phyloP scores from a whole-genome alignment of 2,113 vertebrate genomes.

The Perca fluviatilis region DNA sequence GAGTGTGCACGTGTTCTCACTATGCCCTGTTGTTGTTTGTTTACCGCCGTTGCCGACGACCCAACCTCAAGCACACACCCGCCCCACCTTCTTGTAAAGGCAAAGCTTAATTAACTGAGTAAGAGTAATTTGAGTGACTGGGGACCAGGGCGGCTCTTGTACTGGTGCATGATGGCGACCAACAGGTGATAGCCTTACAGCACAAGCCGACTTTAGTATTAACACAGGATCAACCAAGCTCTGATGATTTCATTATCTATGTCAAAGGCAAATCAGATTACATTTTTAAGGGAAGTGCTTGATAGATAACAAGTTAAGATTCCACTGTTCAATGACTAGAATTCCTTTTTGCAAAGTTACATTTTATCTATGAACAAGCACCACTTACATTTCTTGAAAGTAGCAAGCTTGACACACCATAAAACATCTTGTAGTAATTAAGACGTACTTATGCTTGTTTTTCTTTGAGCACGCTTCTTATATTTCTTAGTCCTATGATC shows the following conservation, averaged over 20 bases:
- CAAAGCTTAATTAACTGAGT: constrained; percentile 74
- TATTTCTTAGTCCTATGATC: constrained; percentile 52
- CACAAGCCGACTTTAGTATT: constrained; percentile 55
- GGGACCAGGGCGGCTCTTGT: constrained; percentile 61
- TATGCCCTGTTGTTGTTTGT: constrained; percentile 78
- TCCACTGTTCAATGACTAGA: neutral
- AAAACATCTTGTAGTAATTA: constrained; percentile 58
- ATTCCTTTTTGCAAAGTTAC: neutral
- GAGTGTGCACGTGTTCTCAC: constrained; percentile 83
- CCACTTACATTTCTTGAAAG: neutral
- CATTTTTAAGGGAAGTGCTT: neutral
- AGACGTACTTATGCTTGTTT: constrained; percentile 49
- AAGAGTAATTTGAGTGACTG: constrained; percentile 77
- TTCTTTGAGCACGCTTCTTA: constrained; percentile 56
- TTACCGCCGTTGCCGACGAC: constrained; percentile 67
- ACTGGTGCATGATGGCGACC: constrained; percentile 63
- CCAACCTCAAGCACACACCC: neutral
- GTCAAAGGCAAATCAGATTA: constrained; percentile 49
- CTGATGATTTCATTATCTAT: constrained; percentile 61
- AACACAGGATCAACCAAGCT: constrained; percentile 53
- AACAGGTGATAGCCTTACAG: constrained; percentile 77
- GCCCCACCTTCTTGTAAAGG: constrained; percentile 53
- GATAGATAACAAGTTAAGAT: neutral
- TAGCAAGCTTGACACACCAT: constrained; percentile 1
- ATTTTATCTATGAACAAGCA: no score